Percentiles rank a stretch among this genome's conserved stretches.
Evolutionary conservation across 2,797 vertebrate genomes (phyloP).

Genomic region (Falco peregrinus): DNA sequence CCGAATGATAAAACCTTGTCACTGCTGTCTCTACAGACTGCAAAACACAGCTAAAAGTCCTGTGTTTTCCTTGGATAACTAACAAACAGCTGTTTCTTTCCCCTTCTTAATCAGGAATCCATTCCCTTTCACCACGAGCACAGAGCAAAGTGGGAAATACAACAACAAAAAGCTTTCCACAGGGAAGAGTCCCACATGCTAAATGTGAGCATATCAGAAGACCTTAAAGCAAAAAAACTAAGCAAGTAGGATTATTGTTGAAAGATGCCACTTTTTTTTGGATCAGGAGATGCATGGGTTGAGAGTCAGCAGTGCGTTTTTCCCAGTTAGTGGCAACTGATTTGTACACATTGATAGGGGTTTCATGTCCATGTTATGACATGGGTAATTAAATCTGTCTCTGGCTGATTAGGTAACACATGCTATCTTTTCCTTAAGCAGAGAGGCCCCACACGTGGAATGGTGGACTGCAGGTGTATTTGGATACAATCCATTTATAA

Average conservation of each 20-base stretch:
- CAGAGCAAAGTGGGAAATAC: background rate
- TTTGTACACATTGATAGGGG: background rate
- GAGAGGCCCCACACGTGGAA: background rate
- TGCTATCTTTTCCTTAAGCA: background rate
- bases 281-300: background rate
- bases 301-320: background rate
- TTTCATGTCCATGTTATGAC: background rate
- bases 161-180: background rate
- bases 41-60: background rate
- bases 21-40: background rate
- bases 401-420: background rate
- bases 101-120: background rate
- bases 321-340: background rate
- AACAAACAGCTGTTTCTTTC: background rate
- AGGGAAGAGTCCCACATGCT: background rate
- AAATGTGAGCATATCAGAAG: background rate
- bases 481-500: background rate
- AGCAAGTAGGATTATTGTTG: background rate
- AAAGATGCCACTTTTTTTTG: background rate
- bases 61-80: accelerated
- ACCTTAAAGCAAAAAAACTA: background rate
- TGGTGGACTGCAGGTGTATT: background rate
- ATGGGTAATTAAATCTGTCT: background rate
- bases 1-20: background rate
- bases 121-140: background rate